Evolutionary conservation across 2,888 invertebrate genomes (phyloP).

Genomic region (Phengaris alcon): DNA sequence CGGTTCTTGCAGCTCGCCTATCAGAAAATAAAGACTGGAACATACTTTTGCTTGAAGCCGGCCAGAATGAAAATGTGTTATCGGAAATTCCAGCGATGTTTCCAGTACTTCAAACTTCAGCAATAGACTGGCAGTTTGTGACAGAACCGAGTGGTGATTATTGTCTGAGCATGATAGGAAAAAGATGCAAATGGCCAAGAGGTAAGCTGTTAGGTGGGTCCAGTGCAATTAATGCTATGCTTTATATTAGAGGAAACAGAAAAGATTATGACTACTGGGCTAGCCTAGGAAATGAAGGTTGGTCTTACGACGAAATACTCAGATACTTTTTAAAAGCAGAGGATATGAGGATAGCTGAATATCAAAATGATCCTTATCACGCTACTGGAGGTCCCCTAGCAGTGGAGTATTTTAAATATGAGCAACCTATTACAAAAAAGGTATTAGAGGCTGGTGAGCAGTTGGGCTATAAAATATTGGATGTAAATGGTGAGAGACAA

Average conservation of each 20-base stretch:
- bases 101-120: slow-evolving; percentile 84
- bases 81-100: slow-evolving; percentile 86
- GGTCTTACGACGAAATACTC: slow-evolving; percentile 87
- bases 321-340: slow-evolving; percentile 90
- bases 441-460: slow-evolving; percentile 85
- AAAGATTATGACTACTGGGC: slow-evolving; percentile 94
- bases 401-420: slow-evolving; percentile 85
- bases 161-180: slow-evolving; percentile 83
- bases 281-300: slow-evolving; percentile 84
- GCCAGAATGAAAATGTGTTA: slow-evolving; percentile 84
- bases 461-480: slow-evolving; percentile 83
- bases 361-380: slow-evolving; percentile 81
- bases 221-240: slow-evolving; percentile 93
- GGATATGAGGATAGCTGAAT: slow-evolving; percentile 84
- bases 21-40: slow-evolving; percentile 86
- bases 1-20: slow-evolving; percentile 87
- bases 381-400: slow-evolving; percentile 85
- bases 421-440: slow-evolving; percentile 83
- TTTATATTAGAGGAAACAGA: slow-evolving; percentile 90
- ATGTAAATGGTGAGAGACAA: slow-evolving; percentile 89
- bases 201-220: slow-evolving; percentile 90
- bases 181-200: slow-evolving; percentile 86
- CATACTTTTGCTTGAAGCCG: slow-evolving; percentile 89
- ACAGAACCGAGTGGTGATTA: slow-evolving; percentile 85
- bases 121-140: slow-evolving; percentile 90